phyloP scores from a whole-genome alignment of 92 coral and sea anemone genomes.

The Paramuricea clavata region DNA sequence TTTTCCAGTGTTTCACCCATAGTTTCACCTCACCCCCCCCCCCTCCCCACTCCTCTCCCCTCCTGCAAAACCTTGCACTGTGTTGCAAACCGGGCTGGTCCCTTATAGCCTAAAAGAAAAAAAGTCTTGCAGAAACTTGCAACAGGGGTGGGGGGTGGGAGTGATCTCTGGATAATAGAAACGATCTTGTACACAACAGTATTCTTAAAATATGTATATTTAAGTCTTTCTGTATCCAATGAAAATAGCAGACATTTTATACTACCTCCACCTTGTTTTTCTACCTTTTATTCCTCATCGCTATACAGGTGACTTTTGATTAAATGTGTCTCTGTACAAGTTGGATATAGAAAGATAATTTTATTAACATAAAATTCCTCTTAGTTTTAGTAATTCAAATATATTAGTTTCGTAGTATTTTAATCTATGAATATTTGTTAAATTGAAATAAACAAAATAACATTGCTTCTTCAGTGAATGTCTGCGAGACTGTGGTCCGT shows the following conservation, averaged over 20 bases:
- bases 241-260: neutral
- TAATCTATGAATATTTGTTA: slow-evolving; percentile 26
- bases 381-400: neutral
- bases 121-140: no score
- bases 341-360: neutral
- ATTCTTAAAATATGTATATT: neutral
- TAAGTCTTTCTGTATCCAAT: neutral
- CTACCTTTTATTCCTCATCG: no score
- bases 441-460: neutral
- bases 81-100: no score
- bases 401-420: slow-evolving; percentile 15
- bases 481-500: no score
- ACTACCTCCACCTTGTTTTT: no score
- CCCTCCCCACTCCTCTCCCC: no score
- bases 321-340: neutral
- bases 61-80: no score
- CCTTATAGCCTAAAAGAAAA: no score
- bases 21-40: no score
- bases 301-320: no score
- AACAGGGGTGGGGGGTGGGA: no score
- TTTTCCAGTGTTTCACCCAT: neutral
- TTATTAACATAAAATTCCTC: neutral
- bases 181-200: neutral
- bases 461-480: neutral
- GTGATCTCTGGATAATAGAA: no score